phyloP scores from a whole-genome alignment of 1,140 invertebrate species.

The Camponotus vicinus region DNA sequence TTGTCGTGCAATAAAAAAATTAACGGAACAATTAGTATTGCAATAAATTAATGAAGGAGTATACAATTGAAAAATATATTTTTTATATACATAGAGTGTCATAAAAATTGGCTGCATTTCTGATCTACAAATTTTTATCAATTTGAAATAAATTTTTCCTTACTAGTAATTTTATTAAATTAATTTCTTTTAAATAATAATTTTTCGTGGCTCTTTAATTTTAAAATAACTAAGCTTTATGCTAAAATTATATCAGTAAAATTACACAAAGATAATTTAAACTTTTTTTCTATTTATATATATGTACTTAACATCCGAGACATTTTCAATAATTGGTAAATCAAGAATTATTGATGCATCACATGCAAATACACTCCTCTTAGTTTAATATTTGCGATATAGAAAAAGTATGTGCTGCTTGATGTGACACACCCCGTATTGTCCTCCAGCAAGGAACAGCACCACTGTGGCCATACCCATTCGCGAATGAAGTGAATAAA shows the following conservation, averaged over 20 bases:
- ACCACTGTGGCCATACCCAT: constrained; percentile 36
- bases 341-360: not conserved
- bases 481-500: constrained; percentile 56
- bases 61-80: not conserved
- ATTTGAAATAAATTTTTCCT: not conserved
- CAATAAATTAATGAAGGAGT: not conserved
- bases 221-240: not conserved
- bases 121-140: not conserved
- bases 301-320: not conserved
- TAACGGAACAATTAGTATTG: not conserved
- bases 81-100: not conserved
- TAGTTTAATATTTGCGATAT: constrained; percentile 23
- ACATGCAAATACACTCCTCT: not conserved
- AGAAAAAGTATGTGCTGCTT: constrained; percentile 10
- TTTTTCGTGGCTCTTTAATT: not conserved
- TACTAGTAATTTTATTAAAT: not conserved
- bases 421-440: constrained; percentile 21
- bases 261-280: not conserved
- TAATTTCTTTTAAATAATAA: not conserved
- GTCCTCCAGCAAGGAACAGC: constrained; percentile 43
- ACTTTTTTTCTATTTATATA: not conserved
- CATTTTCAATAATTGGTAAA: not conserved
- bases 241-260: not conserved
- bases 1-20: constrained; percentile 10
- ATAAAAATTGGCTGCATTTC: not conserved